Base-by-base conservation (phyloP, 1,140 invertebrate species). In the Bicyclus anynana region DNA sequence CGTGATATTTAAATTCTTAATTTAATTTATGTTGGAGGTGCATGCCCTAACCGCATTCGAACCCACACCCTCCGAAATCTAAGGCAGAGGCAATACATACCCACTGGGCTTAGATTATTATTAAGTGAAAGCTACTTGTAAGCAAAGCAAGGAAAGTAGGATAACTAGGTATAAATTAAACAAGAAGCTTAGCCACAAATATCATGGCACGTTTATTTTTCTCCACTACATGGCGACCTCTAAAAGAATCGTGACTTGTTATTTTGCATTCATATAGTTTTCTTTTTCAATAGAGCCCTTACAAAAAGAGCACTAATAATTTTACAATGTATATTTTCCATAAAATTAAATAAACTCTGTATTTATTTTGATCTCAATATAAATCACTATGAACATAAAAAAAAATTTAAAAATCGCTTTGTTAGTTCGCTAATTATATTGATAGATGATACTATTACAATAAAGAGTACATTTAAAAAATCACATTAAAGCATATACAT, bases 181-280 rank as follows among this genome's bases (percentile, higher is more conserved):
- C 73, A 75, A 78, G 51, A 59, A 37, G 53, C 46, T 16, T 88
- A 88, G 84, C 87, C 85, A 90, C 87, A 88, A 89, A 90, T 89
- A 84, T 88, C 84, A 89, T 89, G 89, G 89, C 89, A 90, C 89
- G 87, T 89, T 90, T 89, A 89, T 90, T 90, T 87, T 86, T 89
- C 83, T 89, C 84, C 87, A 89, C 89, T 90, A 90, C 89, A 90
- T 90, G 89, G 89, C 87, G 85, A 89, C 80, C 81, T 88, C 87
- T 89, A 89, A 89, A 88, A 89, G 88, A 89, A 89, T 87, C 87
- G 79, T 89, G 86, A 87, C 85, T 88, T 80, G 80, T 85, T 86
- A 84, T 84, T 84, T 84, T 86, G 81, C 77, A 84, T 84, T 81
- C 76, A 86, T 78, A 84, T 82, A 87, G 62, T 78, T 80, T 80